Base-by-base conservation (phyloP, 2,797 vertebrate genomes). In the Sternotherus odoratus region DNA sequence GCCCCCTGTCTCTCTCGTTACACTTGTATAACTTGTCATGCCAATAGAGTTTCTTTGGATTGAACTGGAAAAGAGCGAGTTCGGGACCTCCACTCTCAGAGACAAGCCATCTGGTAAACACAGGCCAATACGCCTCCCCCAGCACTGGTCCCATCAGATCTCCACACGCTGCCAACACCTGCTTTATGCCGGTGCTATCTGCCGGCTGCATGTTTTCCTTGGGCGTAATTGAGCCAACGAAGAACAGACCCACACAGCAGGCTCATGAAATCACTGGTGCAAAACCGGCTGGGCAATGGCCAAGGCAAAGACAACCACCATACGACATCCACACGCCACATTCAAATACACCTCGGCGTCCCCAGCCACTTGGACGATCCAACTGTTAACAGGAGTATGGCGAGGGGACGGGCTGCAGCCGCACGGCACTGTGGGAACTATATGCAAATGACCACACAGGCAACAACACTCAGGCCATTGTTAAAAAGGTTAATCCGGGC, bases 401-500 rank as follows among this genome's bases (percentile, higher is more conserved):
- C 23, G 4, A 8, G 9, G 33, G 26, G 77, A 30, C 30, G n/a
- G 19, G 36, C 49, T 46, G 66, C 17, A 12, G 12, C 10, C 15
- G 6, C 60, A 39, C 9, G 3, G 8, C 63, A 36, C 39, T 12
- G 36, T 60, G 82, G 77, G 77, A 80, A 79, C 49, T 51, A 12
- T 39, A 80, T 30, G 66, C 77, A 46, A 56, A 84, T 13, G 46
- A 60, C 36, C 36, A 72, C 39, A 11, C 39, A 36, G 48, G 8
- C 1, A 0, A 49, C 10, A 36, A 46, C 83, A 48, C 7, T 19
- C 46, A 8, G 49, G 3, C 49, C 80, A 15, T 46, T 23, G 28
- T 81, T n/a, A 17, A 81, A 63, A 0, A 15, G 15, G 1, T 23
- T 51, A 39, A 60, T 46, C 8, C 0, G 0, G 50, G 56, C 60